Evolutionary conservation across 2,113 vertebrate species (phyloP).

Genomic region (Barnardius zonarius): DNA sequence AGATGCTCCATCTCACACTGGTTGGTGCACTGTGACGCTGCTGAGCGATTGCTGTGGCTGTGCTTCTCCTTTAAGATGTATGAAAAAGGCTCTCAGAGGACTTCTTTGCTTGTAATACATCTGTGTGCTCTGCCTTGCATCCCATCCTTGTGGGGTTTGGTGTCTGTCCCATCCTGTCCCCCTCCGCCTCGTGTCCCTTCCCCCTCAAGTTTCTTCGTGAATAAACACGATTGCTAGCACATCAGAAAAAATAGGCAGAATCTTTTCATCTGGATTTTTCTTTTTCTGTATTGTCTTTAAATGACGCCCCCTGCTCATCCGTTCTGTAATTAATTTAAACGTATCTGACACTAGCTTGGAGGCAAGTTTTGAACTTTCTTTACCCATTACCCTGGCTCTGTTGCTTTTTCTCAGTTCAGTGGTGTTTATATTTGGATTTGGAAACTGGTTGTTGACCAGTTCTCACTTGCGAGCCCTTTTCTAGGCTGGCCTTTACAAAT

Average conservation of each 20-base stretch:
- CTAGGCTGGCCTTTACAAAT: background rate
- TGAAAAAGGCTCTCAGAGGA: background rate
- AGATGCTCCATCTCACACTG: accelerated
- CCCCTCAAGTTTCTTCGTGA: background rate
- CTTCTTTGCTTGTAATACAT: background rate
- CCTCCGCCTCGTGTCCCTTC: background rate
- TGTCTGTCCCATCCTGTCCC: background rate
- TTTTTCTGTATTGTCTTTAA: background rate
- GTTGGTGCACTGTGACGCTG: accelerated
- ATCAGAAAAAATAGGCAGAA: background rate
- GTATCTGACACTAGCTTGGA: background rate
- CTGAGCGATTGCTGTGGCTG: accelerated
- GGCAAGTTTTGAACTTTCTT: background rate
- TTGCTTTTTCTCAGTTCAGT: background rate
- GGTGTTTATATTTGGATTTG: background rate
- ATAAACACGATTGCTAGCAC: background rate
- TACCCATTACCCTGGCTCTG: accelerated
- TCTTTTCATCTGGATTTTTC: background rate
- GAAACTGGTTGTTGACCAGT: background rate
- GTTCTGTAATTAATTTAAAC: background rate
- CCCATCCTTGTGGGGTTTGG: background rate
- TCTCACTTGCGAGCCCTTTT: background rate
- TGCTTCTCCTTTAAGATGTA: background rate
- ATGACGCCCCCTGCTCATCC: background rate
- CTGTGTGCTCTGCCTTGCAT: background rate